A percentile compares a stretch with the other conserved stretches of the same genome.
Conservation (phyloP, 2,888 invertebrate species). For the Tenthredo notha region DNA sequence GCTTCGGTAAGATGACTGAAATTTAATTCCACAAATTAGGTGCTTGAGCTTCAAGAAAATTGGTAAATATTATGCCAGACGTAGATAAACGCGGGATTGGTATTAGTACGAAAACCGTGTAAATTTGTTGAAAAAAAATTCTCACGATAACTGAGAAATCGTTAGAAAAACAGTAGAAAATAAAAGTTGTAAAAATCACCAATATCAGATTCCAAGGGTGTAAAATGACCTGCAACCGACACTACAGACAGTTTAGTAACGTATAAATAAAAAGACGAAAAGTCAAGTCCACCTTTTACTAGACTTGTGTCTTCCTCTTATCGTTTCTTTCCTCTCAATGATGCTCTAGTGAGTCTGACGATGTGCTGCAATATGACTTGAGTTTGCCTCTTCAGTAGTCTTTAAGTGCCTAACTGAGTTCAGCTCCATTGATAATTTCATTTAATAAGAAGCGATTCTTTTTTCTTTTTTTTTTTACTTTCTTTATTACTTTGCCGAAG, state of each 20-base stretch:
- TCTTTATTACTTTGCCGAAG: too few species aligned
- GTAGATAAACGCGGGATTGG: neutral
- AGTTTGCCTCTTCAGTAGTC: neutral
- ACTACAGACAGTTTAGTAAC: neutral
- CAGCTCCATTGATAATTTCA: neutral
- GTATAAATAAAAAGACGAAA: neutral
- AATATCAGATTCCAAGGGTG: neutral
- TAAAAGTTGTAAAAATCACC: neutral
- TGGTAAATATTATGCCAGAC: neutral
- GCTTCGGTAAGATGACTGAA: neutral
- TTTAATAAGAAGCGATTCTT: neutral
- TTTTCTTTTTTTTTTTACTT: too few species aligned
- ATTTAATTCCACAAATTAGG: constrained; percentile 5
- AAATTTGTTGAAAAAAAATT: neutral
- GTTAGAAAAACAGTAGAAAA: neutral
- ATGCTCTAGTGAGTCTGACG: neutral
- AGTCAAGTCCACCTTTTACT: neutral
- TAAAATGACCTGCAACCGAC: neutral
- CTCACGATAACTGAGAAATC: neutral
- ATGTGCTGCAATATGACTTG: neutral
- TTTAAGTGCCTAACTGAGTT: neutral
- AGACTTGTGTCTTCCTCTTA: neutral
- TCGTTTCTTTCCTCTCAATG: neutral
- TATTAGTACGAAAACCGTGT: neutral
- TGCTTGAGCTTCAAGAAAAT: neutral